Base-by-base conservation (phyloP, 2,888 invertebrate species). In the Pandemis cinnamomeana region DNA sequence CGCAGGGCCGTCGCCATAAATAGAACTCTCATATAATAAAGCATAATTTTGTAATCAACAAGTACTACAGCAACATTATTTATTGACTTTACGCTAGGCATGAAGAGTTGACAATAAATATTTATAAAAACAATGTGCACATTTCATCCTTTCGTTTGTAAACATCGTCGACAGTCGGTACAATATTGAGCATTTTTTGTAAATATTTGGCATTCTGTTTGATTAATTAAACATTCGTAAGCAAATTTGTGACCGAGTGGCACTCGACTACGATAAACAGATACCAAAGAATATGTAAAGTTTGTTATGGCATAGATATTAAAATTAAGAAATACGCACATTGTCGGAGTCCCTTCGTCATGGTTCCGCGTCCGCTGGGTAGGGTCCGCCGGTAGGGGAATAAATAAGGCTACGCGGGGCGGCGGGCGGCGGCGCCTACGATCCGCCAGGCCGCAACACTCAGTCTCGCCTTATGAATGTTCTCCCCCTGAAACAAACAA, bases 391-490 rank as follows among this genome's bases (percentile, higher is more conserved):
- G 51, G 48, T 51, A n/a, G 13, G 51, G 13, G 51, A 51, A 51
- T 51, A 51, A 51, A 51, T 51, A 51, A 51, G 51, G 51, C 51
- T 51, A 51, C 7, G 44, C 27, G 27, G 27, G 3, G 3, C 27
- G 27, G 11, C 46, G 11, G 80, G 53, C 78, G 75, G 77, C 82
- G 85, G 86, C 86, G 88, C 81, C 86, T 86, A 84, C 79, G 82
- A 77, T 80, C 87, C 90, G 89, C 92, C 92, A 89, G 88, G n/a
- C 81, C 93, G 91, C 82, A 82, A 89, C 91, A 87, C 94, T 97
- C 96, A 97, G 95, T 97, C 97, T 95, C 97, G 96, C 91, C 98
- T 96, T 86, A 97, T 96, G 90, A 98, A 98, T 86, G 97, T 97
- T 95, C 96, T 96, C 86, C 98, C 98, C 87, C 98, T 98, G 95